Evolutionary conservation across 2,888 invertebrate genomes (phyloP).

Genomic region (Athalia rosae): DNA sequence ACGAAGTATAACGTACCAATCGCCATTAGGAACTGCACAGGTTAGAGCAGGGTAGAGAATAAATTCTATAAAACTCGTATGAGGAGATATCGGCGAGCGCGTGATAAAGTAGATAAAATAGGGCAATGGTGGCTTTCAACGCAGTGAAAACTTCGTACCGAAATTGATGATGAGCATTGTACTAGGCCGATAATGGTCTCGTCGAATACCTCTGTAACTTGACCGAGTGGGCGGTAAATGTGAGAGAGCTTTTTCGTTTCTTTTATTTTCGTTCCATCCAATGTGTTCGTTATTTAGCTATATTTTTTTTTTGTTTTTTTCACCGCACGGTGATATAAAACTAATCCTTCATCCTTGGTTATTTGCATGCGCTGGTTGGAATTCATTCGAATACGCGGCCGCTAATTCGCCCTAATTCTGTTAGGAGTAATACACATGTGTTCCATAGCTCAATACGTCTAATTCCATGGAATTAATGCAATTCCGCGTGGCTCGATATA

Average conservation of each 20-base stretch:
- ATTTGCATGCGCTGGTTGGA: background rate
- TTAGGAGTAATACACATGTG: constrained; percentile 10
- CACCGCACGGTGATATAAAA: background rate
- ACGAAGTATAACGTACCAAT: too few relatives aligned
- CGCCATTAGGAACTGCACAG: too few relatives aligned
- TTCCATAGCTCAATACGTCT: constrained; percentile 46
- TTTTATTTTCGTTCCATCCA: background rate
- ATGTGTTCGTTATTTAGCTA: background rate
- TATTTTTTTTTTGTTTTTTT: background rate
- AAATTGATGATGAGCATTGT: constrained; percentile 24
- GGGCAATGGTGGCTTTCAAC: background rate
- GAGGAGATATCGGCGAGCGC: constrained; percentile 2
- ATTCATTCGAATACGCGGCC: background rate
- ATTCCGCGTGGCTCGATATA: constrained; percentile 36
- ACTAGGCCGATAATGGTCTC: constrained; percentile 20
- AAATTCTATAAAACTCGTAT: constrained; percentile 30
- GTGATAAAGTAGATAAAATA: constrained; percentile 29
- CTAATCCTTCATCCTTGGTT: too few relatives aligned
- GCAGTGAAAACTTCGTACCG: background rate
- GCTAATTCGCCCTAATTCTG: constrained; percentile 28
- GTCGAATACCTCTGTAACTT: constrained; percentile 9
- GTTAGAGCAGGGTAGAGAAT: background rate
- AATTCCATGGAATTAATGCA: constrained; percentile 45
- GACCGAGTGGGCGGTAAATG: constrained; percentile 1
- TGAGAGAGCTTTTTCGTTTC: background rate